Percentiles rank a stretch among this genome's conserved stretches.
Conservation (phyloP, 2,797 vertebrate genomes). For the Lutjanus argentimaculatus region DNA sequence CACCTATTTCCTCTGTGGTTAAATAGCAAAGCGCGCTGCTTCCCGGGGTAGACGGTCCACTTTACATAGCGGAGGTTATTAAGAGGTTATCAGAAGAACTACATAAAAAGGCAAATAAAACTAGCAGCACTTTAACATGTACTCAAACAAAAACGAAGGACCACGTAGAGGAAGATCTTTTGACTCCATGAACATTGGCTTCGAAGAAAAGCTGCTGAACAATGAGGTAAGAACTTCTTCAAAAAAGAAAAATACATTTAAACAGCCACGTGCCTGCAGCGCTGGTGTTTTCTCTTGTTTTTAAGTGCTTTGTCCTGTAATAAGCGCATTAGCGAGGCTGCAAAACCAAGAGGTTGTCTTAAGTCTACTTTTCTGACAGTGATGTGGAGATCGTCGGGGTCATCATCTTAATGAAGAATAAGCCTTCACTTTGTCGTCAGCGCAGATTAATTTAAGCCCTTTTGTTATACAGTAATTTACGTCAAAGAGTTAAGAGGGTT, state of each 20-base stretch:
- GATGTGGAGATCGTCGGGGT: slow-evolving; percentile 6
- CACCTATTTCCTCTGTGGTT: slow-evolving; percentile 72
- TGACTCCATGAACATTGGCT: slow-evolving; percentile 89
- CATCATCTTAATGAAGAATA: slow-evolving; percentile 31
- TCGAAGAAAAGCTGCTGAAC: slow-evolving; percentile 89
- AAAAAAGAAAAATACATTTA: not conserved
- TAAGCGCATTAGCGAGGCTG: not conserved
- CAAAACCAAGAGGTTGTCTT: not conserved
- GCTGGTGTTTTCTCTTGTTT: not conserved
- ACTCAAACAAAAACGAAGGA: slow-evolving; percentile 85
- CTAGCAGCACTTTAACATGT: slow-evolving; percentile 81
- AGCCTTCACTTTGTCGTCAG: slow-evolving; percentile 58
- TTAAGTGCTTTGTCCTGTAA: not conserved
- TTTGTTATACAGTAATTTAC: slow-evolving; percentile 51
- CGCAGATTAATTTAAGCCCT: slow-evolving; percentile 73
- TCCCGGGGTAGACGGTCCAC: slow-evolving; percentile 54
- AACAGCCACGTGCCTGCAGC: not conserved
- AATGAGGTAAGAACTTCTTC: slow-evolving; percentile 81
- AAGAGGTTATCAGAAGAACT: not conserved
- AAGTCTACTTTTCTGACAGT: not conserved
- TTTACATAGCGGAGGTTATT: slow-evolving; percentile 41
- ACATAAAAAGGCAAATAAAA: slow-evolving; percentile 39
- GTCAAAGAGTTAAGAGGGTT: slow-evolving; percentile 69
- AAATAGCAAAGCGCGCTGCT: slow-evolving; percentile 81
- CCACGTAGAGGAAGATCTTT: slow-evolving; percentile 89